Evolutionary conservation across 2,888 invertebrate species (phyloP).

Genomic region (Odontomyia ornata): DNA sequence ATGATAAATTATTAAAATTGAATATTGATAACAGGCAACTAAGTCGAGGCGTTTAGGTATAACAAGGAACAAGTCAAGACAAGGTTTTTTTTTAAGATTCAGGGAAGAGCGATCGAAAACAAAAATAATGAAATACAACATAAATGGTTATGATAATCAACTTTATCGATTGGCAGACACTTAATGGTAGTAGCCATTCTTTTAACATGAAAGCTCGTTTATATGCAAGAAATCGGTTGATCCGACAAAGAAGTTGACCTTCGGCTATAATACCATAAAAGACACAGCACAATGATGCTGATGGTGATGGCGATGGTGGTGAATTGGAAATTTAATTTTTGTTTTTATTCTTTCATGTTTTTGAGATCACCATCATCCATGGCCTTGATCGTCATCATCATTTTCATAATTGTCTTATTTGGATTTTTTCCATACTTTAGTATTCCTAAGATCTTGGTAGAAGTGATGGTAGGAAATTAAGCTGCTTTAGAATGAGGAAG

Average conservation of each 20-base stretch:
- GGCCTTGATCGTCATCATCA: background rate
- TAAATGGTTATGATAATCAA: slow-evolving; percentile 23
- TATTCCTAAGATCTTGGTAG: background rate
- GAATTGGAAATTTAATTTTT: background rate
- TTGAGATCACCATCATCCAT: background rate
- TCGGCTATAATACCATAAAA: slow-evolving; percentile 31
- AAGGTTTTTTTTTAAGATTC: background rate
- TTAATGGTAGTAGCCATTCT: background rate
- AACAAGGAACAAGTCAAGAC: background rate
- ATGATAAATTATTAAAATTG: background rate
- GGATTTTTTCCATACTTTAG: slow-evolving; percentile 10
- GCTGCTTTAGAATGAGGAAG: too few species aligned
- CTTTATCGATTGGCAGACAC: slow-evolving; percentile 20
- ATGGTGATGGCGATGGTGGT: background rate
- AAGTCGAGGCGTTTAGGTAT: background rate
- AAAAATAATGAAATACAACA: background rate
- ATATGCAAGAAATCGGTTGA: background rate
- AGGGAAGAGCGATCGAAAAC: too few species aligned
- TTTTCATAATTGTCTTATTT: slow-evolving; percentile 31
- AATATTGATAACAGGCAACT: background rate
- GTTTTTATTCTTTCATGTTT: background rate
- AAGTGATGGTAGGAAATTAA: too few species aligned
- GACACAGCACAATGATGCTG: background rate
- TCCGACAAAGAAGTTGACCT: slow-evolving; percentile 27
- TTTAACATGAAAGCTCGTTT: too few species aligned